Conservation (phyloP, 2,113 vertebrate genomes). For the Pao palembangensis region DNA sequence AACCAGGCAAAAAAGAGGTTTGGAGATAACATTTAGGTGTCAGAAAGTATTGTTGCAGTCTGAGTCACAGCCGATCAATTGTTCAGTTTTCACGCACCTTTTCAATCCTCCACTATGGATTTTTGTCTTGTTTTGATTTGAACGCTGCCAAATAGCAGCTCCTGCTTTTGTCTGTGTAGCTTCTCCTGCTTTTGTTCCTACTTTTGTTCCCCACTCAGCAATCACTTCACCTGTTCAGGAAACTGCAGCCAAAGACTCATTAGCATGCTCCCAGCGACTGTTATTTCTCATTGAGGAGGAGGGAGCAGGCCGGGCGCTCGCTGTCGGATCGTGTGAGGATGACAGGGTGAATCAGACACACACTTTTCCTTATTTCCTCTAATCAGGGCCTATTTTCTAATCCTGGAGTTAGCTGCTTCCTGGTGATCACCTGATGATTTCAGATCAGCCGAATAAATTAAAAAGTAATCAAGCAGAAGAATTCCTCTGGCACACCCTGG, state of each 20-base stretch:
- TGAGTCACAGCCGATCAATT: background rate
- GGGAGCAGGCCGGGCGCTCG: background rate
- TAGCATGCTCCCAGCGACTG: too few relatives aligned
- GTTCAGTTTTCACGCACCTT: background rate
- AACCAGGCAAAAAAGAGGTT: too few relatives aligned
- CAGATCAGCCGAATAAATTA: background rate
- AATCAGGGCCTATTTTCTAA: conserved; percentile 24
- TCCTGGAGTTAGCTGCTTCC: background rate
- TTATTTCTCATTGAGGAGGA: too few relatives aligned
- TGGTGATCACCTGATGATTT: background rate
- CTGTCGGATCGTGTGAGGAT: too few relatives aligned
- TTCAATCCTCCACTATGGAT: background rate
- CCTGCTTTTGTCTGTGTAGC: conserved; percentile 1
- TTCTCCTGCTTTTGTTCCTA: too few relatives aligned
- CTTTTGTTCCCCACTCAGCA: conserved; percentile 12
- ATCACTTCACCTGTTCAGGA: background rate
- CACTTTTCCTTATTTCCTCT: conserved; percentile 5
- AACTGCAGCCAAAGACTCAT: too few relatives aligned
- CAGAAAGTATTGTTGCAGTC: background rate
- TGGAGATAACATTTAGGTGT: background rate
- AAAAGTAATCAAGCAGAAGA: too few relatives aligned
- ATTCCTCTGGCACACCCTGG: too few relatives aligned
- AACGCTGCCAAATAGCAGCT: conserved; percentile 3
- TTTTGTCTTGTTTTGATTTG: conserved; percentile 2
- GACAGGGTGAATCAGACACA: too few relatives aligned